Base-by-base conservation (phyloP, 2,888 invertebrate species). In the Cyrtodaria siliqua region DNA sequence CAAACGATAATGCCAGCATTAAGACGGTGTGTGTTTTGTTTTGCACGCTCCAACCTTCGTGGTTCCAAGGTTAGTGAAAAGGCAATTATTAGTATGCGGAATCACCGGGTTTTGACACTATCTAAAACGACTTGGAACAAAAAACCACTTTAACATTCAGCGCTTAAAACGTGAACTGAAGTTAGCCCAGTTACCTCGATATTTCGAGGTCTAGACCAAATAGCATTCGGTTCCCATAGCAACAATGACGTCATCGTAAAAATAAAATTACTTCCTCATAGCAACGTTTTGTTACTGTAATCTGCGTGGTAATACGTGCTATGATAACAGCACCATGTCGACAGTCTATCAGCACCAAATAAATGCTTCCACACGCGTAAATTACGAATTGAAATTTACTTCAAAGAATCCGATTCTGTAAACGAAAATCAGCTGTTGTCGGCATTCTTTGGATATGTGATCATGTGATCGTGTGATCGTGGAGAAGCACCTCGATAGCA, bases 191-290 rank as follows among this genome's bases (percentile, higher is more conserved):
- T 75, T 63, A 61, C 55, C 66, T 40, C 18, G 16, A 42, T 47
- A 27, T 47, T 24, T 56, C 8, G 29, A 27, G 60, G 67, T 72
- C 68, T 68, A 77, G 77, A 77, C 71, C 27, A 24, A 18, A 38
- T 44, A 33, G 18, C 50, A 33, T 26, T n/a, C 20, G 6, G 74
- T 71, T 63, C 49, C 57, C 53, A 72, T 67, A 63, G 72, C 23
- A 59, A 63, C 63, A 24, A 33, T 71, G 71, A 72, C 77, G 77
- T 72, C 71, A 68, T 50, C 59, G 49, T 44, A 38, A 69, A 73
- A 49, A 64, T 59, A 53, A 33, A 78, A 73, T 69, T 60, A 63
- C 64, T 78, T 73, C 73, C 78, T 78, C 76, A 50, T 70, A 66
- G 59, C 68, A 64, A 70, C 50, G 61, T 53, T 70, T 64, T 61